Conservation (phyloP, 2,113 vertebrate species). For the Burhinus oedicnemus region DNA sequence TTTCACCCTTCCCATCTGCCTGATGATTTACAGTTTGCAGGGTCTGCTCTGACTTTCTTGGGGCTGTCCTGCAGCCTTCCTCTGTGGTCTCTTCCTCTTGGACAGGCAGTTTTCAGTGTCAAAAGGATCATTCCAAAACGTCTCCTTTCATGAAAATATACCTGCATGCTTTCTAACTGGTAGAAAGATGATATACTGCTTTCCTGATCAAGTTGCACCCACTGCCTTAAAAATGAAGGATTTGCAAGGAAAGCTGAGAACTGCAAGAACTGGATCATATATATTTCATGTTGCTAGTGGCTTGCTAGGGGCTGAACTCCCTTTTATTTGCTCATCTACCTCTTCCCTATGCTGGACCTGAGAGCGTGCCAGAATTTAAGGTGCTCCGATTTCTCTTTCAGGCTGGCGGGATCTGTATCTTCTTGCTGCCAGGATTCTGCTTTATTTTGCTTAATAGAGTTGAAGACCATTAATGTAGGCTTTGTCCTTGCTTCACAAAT, state of each 20-base stretch:
- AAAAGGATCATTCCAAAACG: background rate
- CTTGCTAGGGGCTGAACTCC: conserved; percentile 37
- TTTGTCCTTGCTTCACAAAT: conserved; percentile 1
- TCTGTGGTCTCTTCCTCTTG: background rate
- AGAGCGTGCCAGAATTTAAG: background rate
- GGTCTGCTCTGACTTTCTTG: background rate
- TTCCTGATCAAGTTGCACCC: conserved; percentile 32
- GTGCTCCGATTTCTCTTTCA: background rate
- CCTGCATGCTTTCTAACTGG: background rate
- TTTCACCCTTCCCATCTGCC: background rate
- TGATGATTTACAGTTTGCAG: background rate
- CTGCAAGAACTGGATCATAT: conserved; percentile 47
- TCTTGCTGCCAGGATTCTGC: background rate
- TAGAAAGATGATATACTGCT: conserved; percentile 39
- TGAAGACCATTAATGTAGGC: background rate
- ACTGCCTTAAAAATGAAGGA: conserved; percentile 62
- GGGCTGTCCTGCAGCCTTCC: background rate
- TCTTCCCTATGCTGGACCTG: background rate
- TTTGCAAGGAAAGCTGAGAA: conserved; percentile 66
- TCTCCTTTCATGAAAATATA: background rate
- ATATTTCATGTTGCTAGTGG: conserved; percentile 62
- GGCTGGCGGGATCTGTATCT: background rate
- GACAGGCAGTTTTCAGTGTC: background rate
- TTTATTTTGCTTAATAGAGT: background rate
- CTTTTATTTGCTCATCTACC: conserved; percentile 34